Evolutionary conservation across 2,797 vertebrate species (phyloP).

Genomic region (Molossus molossus): DNA sequence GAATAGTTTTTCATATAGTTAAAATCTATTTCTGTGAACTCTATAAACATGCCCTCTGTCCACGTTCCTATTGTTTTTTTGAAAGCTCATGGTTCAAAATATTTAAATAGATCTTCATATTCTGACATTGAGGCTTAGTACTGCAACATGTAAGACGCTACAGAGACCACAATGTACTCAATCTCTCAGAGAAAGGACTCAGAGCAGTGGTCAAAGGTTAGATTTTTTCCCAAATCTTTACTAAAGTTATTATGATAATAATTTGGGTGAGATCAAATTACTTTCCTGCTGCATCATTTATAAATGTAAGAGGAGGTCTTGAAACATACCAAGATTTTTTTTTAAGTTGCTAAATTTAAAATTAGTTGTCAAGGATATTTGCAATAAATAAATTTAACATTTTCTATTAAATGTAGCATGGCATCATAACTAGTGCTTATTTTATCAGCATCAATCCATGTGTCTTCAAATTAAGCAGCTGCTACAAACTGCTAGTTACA

Average conservation of each 20-base stretch:
- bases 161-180: neutral
- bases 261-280: constrained; percentile 40
- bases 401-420: constrained; percentile 12
- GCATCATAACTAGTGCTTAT: neutral
- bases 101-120: constrained; percentile 4
- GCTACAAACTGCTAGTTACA: neutral
- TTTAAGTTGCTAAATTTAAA: constrained; percentile 40
- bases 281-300: constrained; percentile 56
- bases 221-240: neutral
- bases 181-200: neutral
- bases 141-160: neutral
- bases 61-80: constrained; percentile 25
- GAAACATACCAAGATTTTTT: neutral
- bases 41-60: neutral
- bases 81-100: neutral
- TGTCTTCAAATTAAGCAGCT: constrained; percentile 12
- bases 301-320: constrained; percentile 8
- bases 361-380: constrained; percentile 45
- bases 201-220: neutral
- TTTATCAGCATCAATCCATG: constrained; percentile 4
- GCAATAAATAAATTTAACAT: constrained; percentile 40
- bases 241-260: constrained; percentile 53
- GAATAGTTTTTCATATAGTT: neutral
- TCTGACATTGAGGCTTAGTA: neutral
- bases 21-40: neutral